These are phyloP conservation scores for Plectus sambesii DNA, from an alignment of 1,140 invertebrate genomes.

Conservation along the genomic window DNA sequence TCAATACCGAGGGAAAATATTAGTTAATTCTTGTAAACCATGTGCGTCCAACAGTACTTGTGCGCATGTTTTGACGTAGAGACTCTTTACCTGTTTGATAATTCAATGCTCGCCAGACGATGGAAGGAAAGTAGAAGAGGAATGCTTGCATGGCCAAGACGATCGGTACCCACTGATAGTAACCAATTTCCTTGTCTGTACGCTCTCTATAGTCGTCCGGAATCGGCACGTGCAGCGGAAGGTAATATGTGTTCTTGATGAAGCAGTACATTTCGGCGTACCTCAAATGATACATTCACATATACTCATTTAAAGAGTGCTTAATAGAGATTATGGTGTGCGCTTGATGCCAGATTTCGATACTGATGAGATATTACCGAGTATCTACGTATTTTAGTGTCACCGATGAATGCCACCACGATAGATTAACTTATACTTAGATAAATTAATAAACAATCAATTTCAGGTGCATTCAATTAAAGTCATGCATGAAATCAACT, in stretches of 20 bases:
- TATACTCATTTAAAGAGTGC: slow-evolving; percentile 8
- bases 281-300: slow-evolving; percentile 21
- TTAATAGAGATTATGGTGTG: slow-evolving; percentile 1
- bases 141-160: slow-evolving; percentile 41
- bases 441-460: too few species aligned
- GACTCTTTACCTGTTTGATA: slow-evolving; percentile 36
- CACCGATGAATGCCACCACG: too few species aligned
- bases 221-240: slow-evolving; percentile 37
- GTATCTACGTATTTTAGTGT: too few species aligned
- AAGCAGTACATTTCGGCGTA: slow-evolving; percentile 45
- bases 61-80: too few species aligned
- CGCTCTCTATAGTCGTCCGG: slow-evolving; percentile 31
- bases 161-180: slow-evolving; percentile 53
- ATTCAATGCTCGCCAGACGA: slow-evolving; percentile 41
- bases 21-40: too few species aligned
- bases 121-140: slow-evolving; percentile 40
- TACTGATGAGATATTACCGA: too few species aligned
- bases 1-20: too few species aligned
- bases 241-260: slow-evolving; percentile 42
- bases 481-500: too few species aligned
- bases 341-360: too few species aligned
- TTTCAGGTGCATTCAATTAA: too few species aligned
- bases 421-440: too few species aligned
- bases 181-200: slow-evolving; percentile 35
- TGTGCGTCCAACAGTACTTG: too few species aligned